Evolutionary conservation across 2,797 vertebrate species (phyloP), one percentile per base, ranked within the genome.

Genomic region (Sphenodon punctatus): DNA sequence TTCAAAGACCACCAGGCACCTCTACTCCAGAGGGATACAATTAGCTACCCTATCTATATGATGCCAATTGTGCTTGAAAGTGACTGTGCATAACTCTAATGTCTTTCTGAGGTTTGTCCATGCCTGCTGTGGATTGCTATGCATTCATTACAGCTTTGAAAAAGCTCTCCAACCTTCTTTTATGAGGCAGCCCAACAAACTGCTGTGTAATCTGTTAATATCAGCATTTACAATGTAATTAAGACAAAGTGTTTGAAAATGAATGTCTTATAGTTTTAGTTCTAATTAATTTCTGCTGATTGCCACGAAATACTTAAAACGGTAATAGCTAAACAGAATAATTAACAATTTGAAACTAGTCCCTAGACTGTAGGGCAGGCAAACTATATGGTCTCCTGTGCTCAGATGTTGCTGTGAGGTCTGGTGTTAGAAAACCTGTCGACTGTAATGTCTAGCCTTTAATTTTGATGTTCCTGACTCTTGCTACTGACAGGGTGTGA

Each of bases 201-300:
- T 82, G 41, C 64, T 55, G 14, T 74, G 78, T 88, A 94, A 89
- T 91, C 51, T 92, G 77, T 90, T 94, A 91, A 91, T 94, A 94
- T 92, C 70, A 68, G 67, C 90, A 87, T 92, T 91, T 92, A 91
- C 60, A 88, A 75, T 84, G 63, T 86, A 94, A 92, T 95, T 94
- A 92, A 86, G 48, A 88, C 90, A 86, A 90, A 92, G 45, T 88
- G 32, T 91, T 95, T 92, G 85, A 92, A 93, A 88, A 88, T 85
- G 6, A 80, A 60, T 87, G 64, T 81, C 38, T 87, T 84, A 75
- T 3, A 84, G 42, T 88, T 93, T 93, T 90, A 80, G 49, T 90
- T 93, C 84, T 92, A 90, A 89, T 92, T 92, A 94, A 86, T 88
- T 90, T 93, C 85, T 93, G 65, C 79, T 78, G 70, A 82, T 86